Evolutionary conservation across 2,113 vertebrate genomes (phyloP).

Genomic region (Archilochus colubris): DNA sequence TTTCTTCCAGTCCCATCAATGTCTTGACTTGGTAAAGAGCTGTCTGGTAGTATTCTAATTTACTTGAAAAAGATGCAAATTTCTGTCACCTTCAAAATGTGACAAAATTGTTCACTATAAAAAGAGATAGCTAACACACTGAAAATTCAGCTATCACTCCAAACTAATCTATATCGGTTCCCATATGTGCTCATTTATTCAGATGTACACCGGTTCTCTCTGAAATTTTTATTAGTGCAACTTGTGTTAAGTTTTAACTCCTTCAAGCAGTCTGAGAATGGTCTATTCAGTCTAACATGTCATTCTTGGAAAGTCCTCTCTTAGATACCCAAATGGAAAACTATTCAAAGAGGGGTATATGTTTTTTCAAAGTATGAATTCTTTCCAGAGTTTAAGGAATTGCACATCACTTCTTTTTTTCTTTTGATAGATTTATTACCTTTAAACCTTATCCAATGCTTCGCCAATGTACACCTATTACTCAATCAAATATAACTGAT

Average conservation of each 20-base stretch:
- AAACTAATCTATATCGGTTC: neutral
- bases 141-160: conserved; percentile 18
- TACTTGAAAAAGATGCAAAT: conserved; percentile 22
- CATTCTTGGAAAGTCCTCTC: neutral
- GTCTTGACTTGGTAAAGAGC: neutral
- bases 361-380: neutral
- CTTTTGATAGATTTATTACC: neutral
- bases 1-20: neutral
- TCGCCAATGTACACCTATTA: neutral
- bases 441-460: neutral
- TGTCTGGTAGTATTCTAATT: conserved; percentile 20
- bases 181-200: conserved; percentile 2
- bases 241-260: neutral
- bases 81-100: conserved; percentile 40
- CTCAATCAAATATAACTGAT: neutral
- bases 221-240: neutral
- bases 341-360: neutral
- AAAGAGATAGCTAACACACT: neutral
- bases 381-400: neutral
- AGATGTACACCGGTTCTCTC: neutral
- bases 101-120: conserved; percentile 35
- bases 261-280: neutral
- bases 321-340: neutral
- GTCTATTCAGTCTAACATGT: neutral
- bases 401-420: neutral